phyloP scores from a whole-genome alignment of 30 jellyfish, hydroid and myxozoan genomes.

The Cassiopea andromeda region DNA sequence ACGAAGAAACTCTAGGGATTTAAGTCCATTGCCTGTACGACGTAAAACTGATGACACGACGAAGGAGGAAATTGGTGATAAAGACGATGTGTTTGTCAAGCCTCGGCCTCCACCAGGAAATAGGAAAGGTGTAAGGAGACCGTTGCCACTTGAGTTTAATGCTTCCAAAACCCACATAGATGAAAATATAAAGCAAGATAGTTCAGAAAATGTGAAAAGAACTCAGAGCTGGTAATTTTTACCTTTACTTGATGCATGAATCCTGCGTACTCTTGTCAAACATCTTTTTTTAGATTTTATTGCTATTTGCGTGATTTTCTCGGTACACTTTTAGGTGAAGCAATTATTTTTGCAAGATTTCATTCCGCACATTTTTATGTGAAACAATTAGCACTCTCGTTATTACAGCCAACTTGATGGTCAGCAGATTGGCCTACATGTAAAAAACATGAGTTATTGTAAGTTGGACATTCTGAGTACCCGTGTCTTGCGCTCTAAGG shows the following conservation, averaged over 20 bases:
- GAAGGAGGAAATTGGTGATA: conserved; percentile 42
- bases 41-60: conserved; percentile 48
- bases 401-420: no score
- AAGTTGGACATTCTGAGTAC: no score
- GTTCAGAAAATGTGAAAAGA: conserved; percentile 49
- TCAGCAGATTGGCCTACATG: no score
- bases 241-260: no score
- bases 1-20: conserved; percentile 39
- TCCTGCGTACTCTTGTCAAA: not conserved
- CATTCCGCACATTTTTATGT: no score
- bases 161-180: conserved; percentile 5
- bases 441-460: no score
- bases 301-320: no score
- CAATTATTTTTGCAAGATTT: no score
- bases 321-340: no score
- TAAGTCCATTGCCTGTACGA: conserved; percentile 49
- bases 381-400: no score
- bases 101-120: conserved; percentile 77
- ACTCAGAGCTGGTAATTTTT: conserved; percentile 67
- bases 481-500: no score
- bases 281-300: no score
- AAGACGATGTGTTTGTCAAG: conserved; percentile 77
- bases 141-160: conserved; percentile 55
- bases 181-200: conserved; percentile 29
- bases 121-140: conserved; percentile 55